Evolutionary conservation across 2,888 invertebrate genomes (phyloP), one percentile per base, ranked within the genome.

Genomic region (Sinohyriopsis cumingii): DNA sequence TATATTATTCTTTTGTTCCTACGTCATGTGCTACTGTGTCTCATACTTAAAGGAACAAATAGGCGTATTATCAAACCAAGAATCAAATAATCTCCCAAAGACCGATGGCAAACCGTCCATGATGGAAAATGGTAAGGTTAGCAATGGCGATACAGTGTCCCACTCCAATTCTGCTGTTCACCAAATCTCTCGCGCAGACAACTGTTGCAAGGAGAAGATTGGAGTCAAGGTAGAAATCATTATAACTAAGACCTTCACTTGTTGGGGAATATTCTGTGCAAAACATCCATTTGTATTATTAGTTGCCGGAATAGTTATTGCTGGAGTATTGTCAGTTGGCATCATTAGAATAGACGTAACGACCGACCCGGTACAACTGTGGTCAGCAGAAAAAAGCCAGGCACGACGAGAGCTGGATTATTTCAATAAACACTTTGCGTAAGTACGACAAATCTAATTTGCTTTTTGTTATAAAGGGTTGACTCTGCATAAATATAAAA

Each of bases 331-430:
- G 20, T 94, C 94, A 0, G 92, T 92, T 84, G 97, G 97, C 55
- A 93, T 96, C 68, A 92, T 92, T 70, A 93, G 92, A 84, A 85
- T 95, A 85, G 91, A 94, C 76, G 94, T 97, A 61, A 96, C 96
- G 0, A 98, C 97, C 0, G 95, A 99, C 91, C 99, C 99, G 0
- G 97, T 99, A 0, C 95, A 99, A 89, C 92, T 99, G 71, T 99
- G 99, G 99, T 98, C 99, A 0, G 93, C 98, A 0, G 95, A 97
- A 0, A 91, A 92, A 68, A 97, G 97, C 0, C 93, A 95, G 62
- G 95, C 97, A 0, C 93, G 99, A 0, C 86, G 94, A n/a, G 98
- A 99, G 90, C 93, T 95, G 73, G 93, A 95, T 72, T 98, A 94
- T 91, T 99, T 96, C 89, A 98, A 99, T 90, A 93, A 94, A 1